Base-by-base conservation (phyloP, 2,113 vertebrate genomes). In the Sylvilagus bachmani region DNA sequence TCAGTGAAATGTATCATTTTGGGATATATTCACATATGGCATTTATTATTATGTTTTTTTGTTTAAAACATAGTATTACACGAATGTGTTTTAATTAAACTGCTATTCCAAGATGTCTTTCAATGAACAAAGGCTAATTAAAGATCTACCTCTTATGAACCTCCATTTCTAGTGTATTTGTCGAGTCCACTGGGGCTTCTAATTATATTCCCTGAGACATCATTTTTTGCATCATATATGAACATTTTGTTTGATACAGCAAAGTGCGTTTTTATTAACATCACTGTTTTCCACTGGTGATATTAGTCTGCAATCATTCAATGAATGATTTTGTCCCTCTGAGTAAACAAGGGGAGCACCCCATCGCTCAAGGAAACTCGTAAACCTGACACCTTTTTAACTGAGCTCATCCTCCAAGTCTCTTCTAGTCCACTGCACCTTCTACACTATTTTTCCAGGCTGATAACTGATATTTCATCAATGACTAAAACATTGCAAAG, bases 371-470 rank as follows among this genome's bases (percentile, higher is more conserved):
- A 80, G 70, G 66, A 97, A 96, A 86, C 90, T 95, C 96, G 95
- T 96, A 97, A 97, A 97, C 53, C 62, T 61, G 74, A 91, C 31
- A 88, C 81, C 31, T 93, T 91, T 94, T 96, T 96, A 86, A 94
- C 64, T 94, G 87, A 97, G 74, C 66, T 97, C 90, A 95, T 93
- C 53, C 90, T 86, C 93, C 96, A 97, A 97, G 97, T 95, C 92
- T 95, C 29, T 83, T 83, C 58, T 80, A 86, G 51, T 88, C 84
- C 85, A 83, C 22, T 94, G 81, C 88, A 93, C 88, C 49, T 86
- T 10, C 21, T 75, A 44, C 33, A 79, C 38, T 91, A 81, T 93
- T 95, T 75, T 91, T 95, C 78, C 16, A 86, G 51, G 83, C 78
- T 86, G 58, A 61, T 89, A 97, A 90, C 74, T 62, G n/a, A 74